A percentile compares a stretch with the other conserved stretches of the same genome.
phyloP scores from a whole-genome alignment of 2,113 vertebrate species.

The Pollimyrus isidori region DNA sequence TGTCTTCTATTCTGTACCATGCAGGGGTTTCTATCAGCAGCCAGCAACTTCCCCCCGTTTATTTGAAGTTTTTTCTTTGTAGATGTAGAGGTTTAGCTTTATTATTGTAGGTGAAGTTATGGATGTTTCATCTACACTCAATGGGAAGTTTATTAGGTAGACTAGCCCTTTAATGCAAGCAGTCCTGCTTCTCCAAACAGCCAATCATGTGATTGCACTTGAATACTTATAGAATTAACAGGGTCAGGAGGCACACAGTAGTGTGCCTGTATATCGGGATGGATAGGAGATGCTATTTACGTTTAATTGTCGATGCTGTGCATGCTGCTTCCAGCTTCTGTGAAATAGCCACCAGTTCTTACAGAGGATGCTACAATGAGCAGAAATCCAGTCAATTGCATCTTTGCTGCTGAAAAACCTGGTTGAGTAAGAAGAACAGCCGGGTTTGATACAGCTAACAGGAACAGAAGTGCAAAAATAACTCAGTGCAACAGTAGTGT shows the following conservation, averaged over 20 bases:
- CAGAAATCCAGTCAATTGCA: background rate
- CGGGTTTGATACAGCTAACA: background rate
- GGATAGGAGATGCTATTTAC: background rate
- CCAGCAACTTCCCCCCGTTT: background rate
- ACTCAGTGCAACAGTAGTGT: background rate
- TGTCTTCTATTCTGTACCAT: background rate
- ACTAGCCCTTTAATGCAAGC: background rate
- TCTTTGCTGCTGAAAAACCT: background rate
- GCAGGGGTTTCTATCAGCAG: background rate
- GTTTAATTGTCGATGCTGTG: background rate
- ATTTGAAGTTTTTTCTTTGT: background rate
- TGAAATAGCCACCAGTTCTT: background rate
- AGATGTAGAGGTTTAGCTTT: background rate
- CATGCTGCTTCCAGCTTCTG: background rate
- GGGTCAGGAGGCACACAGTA: too few relatives aligned
- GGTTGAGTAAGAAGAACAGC: background rate
- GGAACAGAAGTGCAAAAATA: background rate
- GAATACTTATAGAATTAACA: background rate
- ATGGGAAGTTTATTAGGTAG: background rate
- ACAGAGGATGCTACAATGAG: background rate
- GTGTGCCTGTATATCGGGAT: background rate
- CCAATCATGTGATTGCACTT: background rate
- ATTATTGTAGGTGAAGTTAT: background rate
- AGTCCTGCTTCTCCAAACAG: background rate
- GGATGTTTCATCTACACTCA: background rate